phyloP scores from a whole-genome alignment of 1,140 invertebrate species.

The Bombyx mandarina region DNA sequence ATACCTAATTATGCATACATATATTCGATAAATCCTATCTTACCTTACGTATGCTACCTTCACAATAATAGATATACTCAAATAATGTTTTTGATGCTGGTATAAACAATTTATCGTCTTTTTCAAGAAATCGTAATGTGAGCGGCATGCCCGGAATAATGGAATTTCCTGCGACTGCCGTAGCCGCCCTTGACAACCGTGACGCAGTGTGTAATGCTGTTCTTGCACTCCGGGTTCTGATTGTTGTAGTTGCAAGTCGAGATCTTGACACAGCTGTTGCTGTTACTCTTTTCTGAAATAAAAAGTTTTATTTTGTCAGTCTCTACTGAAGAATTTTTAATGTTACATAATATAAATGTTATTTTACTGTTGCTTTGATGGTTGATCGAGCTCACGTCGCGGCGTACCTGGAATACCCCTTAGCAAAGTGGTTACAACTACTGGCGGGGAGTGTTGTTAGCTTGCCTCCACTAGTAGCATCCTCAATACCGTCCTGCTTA shows the following conservation, averaged over 20 bases:
- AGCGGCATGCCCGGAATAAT: constrained; percentile 36
- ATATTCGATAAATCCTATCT: neutral
- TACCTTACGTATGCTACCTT: constrained; percentile 59
- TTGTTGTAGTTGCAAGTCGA: constrained; percentile 23
- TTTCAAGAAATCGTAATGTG: constrained; percentile 39
- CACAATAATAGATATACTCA: constrained; percentile 58
- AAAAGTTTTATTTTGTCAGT: neutral
- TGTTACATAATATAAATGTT: no score
- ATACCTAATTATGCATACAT: no score
- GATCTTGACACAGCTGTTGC: constrained; percentile 25
- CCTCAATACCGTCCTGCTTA: no score
- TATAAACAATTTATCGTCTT: constrained; percentile 47
- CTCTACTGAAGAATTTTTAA: no score
- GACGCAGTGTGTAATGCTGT: constrained; percentile 45
- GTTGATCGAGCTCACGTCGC: no score
- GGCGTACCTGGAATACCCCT: no score
- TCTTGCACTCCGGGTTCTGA: constrained; percentile 33
- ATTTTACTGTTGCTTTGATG: no score
- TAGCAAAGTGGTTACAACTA: no score
- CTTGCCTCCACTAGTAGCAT: no score
- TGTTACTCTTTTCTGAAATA: constrained; percentile 7
- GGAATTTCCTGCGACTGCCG: constrained; percentile 29
- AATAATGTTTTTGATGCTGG: constrained; percentile 54
- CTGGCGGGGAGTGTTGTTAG: no score
- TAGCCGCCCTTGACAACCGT: constrained; percentile 45